Percentiles rank a stretch among this genome's conserved stretches.
Evolutionary conservation across 2,888 invertebrate species (phyloP).

Genomic region (Tineola bisselliella): DNA sequence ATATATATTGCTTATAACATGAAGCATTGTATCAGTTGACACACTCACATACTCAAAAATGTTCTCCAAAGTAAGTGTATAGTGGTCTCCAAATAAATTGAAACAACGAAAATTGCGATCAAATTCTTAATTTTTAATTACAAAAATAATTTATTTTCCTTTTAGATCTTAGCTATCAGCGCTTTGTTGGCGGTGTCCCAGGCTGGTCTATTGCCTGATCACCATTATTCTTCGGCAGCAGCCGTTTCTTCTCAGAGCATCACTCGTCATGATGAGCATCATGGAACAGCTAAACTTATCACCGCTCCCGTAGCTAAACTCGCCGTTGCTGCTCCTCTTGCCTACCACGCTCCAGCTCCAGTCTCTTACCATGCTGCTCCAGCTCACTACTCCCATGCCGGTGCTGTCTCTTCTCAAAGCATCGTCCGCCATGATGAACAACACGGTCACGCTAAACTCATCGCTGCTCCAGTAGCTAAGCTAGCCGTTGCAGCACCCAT

Average conservation of each 20-base stretch:
- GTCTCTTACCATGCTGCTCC: slow-evolving; percentile 24
- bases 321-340: slow-evolving; percentile 23
- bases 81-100: too few species aligned
- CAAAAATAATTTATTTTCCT: slow-evolving; percentile 15
- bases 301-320: slow-evolving; percentile 27
- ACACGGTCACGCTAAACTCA: slow-evolving; percentile 19
- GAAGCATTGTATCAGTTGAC: slow-evolving; percentile 36
- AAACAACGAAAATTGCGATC: not conserved
- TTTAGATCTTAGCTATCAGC: slow-evolving; percentile 43
- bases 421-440: slow-evolving; percentile 35
- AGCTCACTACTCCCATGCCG: slow-evolving; percentile 21
- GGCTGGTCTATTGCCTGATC: slow-evolving; percentile 21
- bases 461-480: slow-evolving; percentile 24
- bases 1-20: slow-evolving; percentile 37
- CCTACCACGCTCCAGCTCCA: slow-evolving; percentile 22
- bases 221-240: slow-evolving; percentile 20
- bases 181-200: slow-evolving; percentile 47
- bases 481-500: slow-evolving; percentile 20
- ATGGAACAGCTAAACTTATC: slow-evolving; percentile 19
- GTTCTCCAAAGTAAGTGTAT: slow-evolving; percentile 51
- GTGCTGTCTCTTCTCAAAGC: slow-evolving; percentile 45
- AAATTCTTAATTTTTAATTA: too few species aligned
- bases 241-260: slow-evolving; percentile 50
- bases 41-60: slow-evolving; percentile 23
- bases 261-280: slow-evolving; percentile 31